These are phyloP conservation scores for Catalaphyllia jardinei DNA, from an alignment of 64 coral and sea anemone species.

Conservation along the genomic window DNA sequence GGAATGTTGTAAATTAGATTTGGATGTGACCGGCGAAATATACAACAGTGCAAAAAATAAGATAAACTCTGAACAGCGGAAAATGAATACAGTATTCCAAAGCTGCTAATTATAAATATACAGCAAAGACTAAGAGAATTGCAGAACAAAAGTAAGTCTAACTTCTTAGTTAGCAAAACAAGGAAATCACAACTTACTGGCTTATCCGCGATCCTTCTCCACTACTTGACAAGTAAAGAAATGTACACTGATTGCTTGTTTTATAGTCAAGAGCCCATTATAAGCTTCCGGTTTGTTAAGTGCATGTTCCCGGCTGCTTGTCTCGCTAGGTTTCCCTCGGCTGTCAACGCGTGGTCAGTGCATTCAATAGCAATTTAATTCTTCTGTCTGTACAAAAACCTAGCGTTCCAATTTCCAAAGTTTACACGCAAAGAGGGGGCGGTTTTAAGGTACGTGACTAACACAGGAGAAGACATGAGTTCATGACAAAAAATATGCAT, in stretches of 20 bases:
- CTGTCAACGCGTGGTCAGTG: background rate
- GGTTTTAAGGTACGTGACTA: background rate
- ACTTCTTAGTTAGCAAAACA: background rate
- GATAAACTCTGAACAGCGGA: too few relatives aligned
- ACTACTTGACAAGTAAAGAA: background rate
- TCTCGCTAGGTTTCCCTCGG: background rate
- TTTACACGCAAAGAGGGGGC: background rate
- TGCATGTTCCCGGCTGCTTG: slow-evolving; percentile 2
- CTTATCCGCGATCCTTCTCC: background rate
- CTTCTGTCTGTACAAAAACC: background rate
- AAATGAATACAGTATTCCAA: too few relatives aligned
- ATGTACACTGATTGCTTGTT: slow-evolving; percentile 7
- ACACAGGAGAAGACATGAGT: background rate
- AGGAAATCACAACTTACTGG: slow-evolving; percentile 14
- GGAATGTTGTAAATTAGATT: too few relatives aligned
- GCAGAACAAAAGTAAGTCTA: too few relatives aligned
- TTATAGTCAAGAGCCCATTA: slow-evolving; percentile 10
- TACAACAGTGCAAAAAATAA: too few relatives aligned
- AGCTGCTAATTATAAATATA: too few relatives aligned
- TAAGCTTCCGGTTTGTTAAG: slow-evolving; percentile 11
- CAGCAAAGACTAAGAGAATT: too few relatives aligned
- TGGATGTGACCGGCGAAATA: too few relatives aligned
- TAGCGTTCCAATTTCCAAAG: background rate
- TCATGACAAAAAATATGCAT: background rate
- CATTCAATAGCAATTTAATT: slow-evolving; percentile 25